Evolutionary conservation across 2,113 vertebrate species (phyloP), one percentile per base, ranked within the genome.

Genomic region (Pseudorasbora parva): DNA sequence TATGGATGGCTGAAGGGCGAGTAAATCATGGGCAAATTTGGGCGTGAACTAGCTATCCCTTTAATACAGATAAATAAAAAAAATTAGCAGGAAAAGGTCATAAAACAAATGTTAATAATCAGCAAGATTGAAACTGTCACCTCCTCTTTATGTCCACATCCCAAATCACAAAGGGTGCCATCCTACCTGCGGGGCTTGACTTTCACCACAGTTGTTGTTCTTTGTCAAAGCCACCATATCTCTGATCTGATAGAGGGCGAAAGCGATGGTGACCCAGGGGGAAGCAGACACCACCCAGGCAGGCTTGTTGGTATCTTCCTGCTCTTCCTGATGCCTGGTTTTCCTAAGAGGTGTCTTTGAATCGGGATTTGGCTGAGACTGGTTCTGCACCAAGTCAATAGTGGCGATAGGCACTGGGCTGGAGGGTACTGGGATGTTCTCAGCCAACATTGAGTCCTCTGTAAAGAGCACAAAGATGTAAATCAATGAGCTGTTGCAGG

Each of bases 401-500:
- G 97, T 99, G 86, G 97, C 97, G 87, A 99, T 99, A 86, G 98
- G 97, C 85, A 99, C 97, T 0, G 97, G 97, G 81, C 97, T 98
- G 83, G 97, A 98, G 49, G 98, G 96, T 82, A 99, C 96, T 1
- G 97, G 97, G 87, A 99, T 97, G 93, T 97, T 98, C 93, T 99
- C 97, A 0, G 97, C 97, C 90, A 99, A 88, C 94, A 98, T 99
- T 45, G 93, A 92, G 89, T 96, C 95, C 84, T 97, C 97, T 99
- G 51, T 49, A 23, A 49, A 72, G 41, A 80, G 19, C 43, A 49
- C 14, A 27, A 2, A 56, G 25, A 56, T 8, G 12, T 45, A 27
- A n/a, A 56, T 43, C 54, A 66, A 56, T n/a, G 49, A 43, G 57
- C 11, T 62, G 68, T 57, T 2, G 4, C 4, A 19, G 45, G 25